Evolutionary conservation across 2,797 vertebrate genomes (phyloP), one percentile per base, ranked within the genome.

Genomic region (Limnodromus scolopaceus): DNA sequence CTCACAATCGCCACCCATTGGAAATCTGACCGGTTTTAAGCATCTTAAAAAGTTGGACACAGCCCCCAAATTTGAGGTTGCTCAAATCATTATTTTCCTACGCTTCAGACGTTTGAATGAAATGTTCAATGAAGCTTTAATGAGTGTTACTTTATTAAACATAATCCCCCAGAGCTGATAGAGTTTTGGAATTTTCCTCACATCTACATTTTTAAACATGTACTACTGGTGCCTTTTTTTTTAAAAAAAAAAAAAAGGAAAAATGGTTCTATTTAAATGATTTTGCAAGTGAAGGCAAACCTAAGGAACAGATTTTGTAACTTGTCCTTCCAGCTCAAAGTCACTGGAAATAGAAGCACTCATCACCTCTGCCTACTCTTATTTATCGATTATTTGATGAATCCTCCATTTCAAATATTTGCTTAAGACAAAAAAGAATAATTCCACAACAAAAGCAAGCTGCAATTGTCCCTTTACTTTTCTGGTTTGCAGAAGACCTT

Each of bases 251-350:
- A 45, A 20, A 45, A 23, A 16, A 93, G 32, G 38, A 38, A 68
- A 95, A 89, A 70, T 6, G 5, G 32, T 54, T 93, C 16, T 63
- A 94, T 91, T 70, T 57, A 45, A 65, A 82, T 71, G 18, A 94
- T 80, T 95, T 97, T 92, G 34, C 32, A 91, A 76, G 32, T 43
- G 43, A 74, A 93, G 41, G 71, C 14, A 72, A 75, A 82, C 89
- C 72, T 90, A 79, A 92, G 34, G 6, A 58, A 77, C 48, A 49
- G 24, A 88, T 92, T 78, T 64, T 60, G 5, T 83, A 84, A 32
- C 84, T 92, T 39, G 16, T 24, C 39, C 75, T 16, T 18, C 36
- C 57, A 64, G 57, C 36, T 39, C 76, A 38, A 63, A 43, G 38
- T 39, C 61, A n/a, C 32, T 75, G 48, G 66, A 85, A 63, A 58